Base-by-base conservation (phyloP, 1,140 invertebrate species). In the Drosophila subobscura region DNA sequence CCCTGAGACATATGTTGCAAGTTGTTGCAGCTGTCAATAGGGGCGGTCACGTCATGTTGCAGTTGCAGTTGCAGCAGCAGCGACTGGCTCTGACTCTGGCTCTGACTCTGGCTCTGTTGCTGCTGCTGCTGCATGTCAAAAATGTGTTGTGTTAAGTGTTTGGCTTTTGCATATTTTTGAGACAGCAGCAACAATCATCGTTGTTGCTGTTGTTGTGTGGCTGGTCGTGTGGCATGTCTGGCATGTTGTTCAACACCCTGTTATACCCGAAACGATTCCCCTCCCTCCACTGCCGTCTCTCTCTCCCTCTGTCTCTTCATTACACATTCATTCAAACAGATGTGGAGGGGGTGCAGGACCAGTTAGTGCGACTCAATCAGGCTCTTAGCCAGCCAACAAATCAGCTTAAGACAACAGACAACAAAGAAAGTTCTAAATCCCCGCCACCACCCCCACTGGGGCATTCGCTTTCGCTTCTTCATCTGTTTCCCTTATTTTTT, bases 381-480 rank as follows among this genome's bases (percentile, higher is more conserved):
- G 55, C 80, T 85, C 76, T 72, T 67, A 56, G 72, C 67, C 47
- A 65, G 66, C 83, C 64, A 86, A 85, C 83, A 86, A 86, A 86
- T 86, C 83, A 86, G 84, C 84, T 79, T 88, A 88, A 88, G 83
- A 88, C 77, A 86, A 88, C 83, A 85, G 23, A 41, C 54, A 47
- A 54, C 47, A 57, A 47, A 27, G 50, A 56, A 45, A 51, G 37
- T 47, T 53, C 29, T 37, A 37, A 10, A 1, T 8, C 3, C 29
- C 29, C 7, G 16, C 16, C 7, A 1, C 29, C 42, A 14, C 23
- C 10, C 1, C 3, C 7, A 22, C 33, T 60, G 25, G 22, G 54
- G 46, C 46, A 55, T 23, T 22, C 14, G n/a, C 22, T 40, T 22
- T 14, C 22, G 4, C 12, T 42, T 41, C 37, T n/a, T n/a, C n/a